Conservation (phyloP, 2,888 invertebrate species). For the Phyllotreta striolata region DNA sequence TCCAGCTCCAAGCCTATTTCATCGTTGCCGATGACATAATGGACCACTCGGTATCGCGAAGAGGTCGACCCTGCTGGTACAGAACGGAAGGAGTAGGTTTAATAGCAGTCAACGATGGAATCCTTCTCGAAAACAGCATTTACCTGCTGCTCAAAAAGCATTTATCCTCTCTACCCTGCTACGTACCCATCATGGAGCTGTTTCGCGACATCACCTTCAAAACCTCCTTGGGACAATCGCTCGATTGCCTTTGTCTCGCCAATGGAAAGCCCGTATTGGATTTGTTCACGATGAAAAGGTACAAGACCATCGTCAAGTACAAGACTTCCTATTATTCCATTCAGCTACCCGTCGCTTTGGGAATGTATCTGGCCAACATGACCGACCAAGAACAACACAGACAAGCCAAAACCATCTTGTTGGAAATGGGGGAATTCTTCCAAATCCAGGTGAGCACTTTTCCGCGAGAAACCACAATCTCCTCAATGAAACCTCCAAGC, state of each 20-base stretch:
- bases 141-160: conserved; percentile 82
- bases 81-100: conserved; percentile 74
- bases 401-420: conserved; percentile 83
- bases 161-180: conserved; percentile 78
- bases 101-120: conserved; percentile 84
- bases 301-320: conserved; percentile 87
- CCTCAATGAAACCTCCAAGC: too few species aligned
- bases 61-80: conserved; percentile 94
- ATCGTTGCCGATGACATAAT: conserved; percentile 91
- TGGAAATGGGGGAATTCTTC: conserved; percentile 95
- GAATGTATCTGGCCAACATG: conserved; percentile 84
- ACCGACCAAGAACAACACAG: conserved; percentile 82
- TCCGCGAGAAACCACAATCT: background rate
- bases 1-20: conserved; percentile 88
- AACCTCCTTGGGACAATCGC: conserved; percentile 81
- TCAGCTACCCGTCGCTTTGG: conserved; percentile 87
- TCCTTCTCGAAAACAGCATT: conserved; percentile 80
- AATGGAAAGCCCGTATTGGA: conserved; percentile 69
- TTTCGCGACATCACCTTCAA: conserved; percentile 80
- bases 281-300: conserved; percentile 84
- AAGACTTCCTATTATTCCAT: conserved; percentile 95
- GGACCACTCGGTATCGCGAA: conserved; percentile 82
- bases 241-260: conserved; percentile 78
- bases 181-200: conserved; percentile 79
- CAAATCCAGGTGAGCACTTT: conserved; percentile 80